These are phyloP conservation scores for Teleogryllus occipitalis DNA, from an alignment of 1,140 invertebrate genomes.

Conservation along the genomic window DNA sequence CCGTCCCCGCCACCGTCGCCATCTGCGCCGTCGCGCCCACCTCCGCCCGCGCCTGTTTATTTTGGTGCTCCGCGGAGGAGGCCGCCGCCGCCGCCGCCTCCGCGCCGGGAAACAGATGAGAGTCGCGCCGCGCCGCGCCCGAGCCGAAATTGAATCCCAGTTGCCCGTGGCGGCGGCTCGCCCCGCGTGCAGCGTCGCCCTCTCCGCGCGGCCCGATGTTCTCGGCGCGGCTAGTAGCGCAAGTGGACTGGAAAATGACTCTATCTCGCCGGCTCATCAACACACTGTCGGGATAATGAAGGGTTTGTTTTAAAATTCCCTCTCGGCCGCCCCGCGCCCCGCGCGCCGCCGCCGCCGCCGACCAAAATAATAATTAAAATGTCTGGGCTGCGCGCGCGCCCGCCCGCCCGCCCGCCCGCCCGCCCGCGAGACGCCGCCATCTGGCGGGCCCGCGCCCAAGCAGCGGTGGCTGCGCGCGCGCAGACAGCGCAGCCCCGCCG, in stretches of 20 bases:
- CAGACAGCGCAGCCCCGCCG: no score
- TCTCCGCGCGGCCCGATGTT: background rate
- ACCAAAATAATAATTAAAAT: slow-evolving; percentile 18
- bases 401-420: background rate
- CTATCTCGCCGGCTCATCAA: slow-evolving; percentile 15
- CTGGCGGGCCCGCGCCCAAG: no score
- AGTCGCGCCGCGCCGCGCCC: slow-evolving; percentile 36
- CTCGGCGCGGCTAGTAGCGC: background rate
- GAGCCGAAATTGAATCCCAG: slow-evolving; percentile 20
- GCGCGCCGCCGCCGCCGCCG: slow-evolving; percentile 20
- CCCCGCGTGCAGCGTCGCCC: no score
- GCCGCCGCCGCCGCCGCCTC: slow-evolving; percentile 36
- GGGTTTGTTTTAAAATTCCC: slow-evolving; percentile 18
- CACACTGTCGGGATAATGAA: slow-evolving; percentile 17
- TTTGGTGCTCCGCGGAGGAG: slow-evolving; percentile 31
- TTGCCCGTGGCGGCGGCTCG: background rate
- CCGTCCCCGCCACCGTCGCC: background rate
- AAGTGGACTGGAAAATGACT: slow-evolving; percentile 16
- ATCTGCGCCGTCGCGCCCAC: slow-evolving; percentile 27
- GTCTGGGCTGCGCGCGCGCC: background rate
- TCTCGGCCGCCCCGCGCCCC: background rate
- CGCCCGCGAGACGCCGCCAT: no score
- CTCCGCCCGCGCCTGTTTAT: slow-evolving; percentile 37
- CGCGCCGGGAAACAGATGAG: slow-evolving; percentile 39
- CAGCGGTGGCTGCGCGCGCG: no score